These are phyloP conservation scores for Drosophila greeni DNA, from an alignment of 2,888 invertebrate species.

Conservation along the genomic window DNA sequence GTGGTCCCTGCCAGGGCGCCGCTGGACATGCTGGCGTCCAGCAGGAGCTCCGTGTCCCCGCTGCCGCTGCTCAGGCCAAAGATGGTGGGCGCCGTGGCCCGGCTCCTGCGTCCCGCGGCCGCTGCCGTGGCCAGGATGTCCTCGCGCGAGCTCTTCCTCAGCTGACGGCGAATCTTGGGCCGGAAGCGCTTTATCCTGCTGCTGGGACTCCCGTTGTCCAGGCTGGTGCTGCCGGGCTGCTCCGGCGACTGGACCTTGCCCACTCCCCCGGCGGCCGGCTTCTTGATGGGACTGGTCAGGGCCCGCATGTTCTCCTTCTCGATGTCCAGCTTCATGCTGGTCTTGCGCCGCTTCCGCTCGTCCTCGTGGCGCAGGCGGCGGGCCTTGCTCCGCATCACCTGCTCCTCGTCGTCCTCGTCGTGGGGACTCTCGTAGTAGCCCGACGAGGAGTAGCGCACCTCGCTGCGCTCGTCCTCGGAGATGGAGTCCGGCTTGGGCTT, in stretches of 20 bases:
- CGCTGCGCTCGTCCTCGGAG: constrained; percentile 85
- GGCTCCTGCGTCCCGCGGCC: constrained; percentile 60
- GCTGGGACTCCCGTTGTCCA: constrained; percentile 76
- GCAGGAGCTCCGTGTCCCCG: constrained; percentile 67
- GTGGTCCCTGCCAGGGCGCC: constrained; percentile 4
- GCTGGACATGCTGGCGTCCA: constrained; percentile 68
- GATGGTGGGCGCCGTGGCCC: constrained; percentile 48
- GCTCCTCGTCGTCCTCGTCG: constrained; percentile 80
- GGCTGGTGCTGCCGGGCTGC: constrained; percentile 50
- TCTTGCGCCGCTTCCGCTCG: constrained; percentile 85
- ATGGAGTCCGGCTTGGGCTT: constrained; percentile 81
- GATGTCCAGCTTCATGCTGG: constrained; percentile 88
- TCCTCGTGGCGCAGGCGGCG: constrained; percentile 83
- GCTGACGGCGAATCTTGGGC: constrained; percentile 78
- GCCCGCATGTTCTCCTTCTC: constrained; percentile 81
- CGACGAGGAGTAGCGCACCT: constrained; percentile 84
- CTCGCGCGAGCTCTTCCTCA: constrained; percentile 76
- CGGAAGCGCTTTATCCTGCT: constrained; percentile 79
- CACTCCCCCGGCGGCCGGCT: constrained; percentile 40
- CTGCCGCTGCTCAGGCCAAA: constrained; percentile 60
- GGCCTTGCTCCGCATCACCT: constrained; percentile 53
- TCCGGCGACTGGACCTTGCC: constrained; percentile 71
- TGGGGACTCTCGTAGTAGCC: constrained; percentile 87
- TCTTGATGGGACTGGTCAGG: constrained; percentile 79
- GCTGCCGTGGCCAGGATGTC: constrained; percentile 60